Conservation (phyloP, 2,797 vertebrate species). For the Merluccius polli region DNA sequence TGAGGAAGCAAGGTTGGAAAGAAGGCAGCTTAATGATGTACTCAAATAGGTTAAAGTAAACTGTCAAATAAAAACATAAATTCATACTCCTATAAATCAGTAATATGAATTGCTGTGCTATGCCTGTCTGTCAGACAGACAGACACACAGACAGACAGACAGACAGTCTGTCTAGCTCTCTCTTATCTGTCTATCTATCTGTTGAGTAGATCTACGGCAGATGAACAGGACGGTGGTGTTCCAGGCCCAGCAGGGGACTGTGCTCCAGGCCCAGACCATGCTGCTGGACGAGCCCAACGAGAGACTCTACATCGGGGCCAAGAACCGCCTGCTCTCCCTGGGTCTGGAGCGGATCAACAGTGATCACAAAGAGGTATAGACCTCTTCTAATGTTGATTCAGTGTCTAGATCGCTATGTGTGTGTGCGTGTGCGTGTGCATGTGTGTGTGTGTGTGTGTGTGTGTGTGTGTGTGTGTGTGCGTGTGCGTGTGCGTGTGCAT, state of each 20-base stretch:
- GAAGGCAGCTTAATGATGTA: not conserved
- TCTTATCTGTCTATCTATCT: not conserved
- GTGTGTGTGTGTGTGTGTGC: too few species aligned
- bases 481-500: too few species aligned
- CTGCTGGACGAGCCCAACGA: constrained; percentile 92
- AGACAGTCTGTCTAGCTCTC: not conserved
- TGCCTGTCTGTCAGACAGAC: too few species aligned
- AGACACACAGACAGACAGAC: too few species aligned
- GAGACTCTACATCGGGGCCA: constrained; percentile 90
- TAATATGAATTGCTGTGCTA: not conserved
- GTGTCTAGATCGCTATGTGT: too few species aligned
- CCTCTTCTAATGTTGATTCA: too few species aligned
- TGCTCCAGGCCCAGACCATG: constrained; percentile 85
- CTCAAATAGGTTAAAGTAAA: not conserved
- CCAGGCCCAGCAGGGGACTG: constrained; percentile 76
- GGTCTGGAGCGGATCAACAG: constrained; percentile 84
- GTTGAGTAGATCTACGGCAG: constrained; percentile 85
- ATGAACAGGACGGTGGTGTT: constrained; percentile 93
- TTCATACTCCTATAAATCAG: not conserved
- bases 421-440: too few species aligned
- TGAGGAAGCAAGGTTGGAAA: not conserved
- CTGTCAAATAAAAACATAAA: not conserved
- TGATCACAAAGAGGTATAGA: constrained; percentile 91
- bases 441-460: too few species aligned
- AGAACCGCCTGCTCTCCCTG: constrained; percentile 88